Conservation (phyloP, 1,140 invertebrate species). For the Plodia interpunctella region DNA sequence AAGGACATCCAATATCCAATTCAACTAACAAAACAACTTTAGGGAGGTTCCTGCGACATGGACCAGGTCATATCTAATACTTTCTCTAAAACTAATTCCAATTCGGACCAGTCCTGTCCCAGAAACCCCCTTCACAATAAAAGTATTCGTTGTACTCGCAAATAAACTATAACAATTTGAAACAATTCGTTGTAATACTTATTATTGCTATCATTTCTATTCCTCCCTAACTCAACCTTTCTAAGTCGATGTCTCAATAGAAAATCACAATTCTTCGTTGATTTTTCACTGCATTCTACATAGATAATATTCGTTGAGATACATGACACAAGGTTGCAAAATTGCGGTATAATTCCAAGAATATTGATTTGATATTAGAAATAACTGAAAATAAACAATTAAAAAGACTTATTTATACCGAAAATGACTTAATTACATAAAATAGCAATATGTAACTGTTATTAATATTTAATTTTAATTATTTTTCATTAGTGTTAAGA, state of each 20-base stretch:
- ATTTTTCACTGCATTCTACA: background rate
- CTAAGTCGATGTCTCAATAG: conserved; percentile 1
- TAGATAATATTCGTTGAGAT: no score
- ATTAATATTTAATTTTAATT: no score
- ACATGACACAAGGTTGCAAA: no score
- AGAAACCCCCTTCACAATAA: conserved; percentile 8
- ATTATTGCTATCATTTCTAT: conserved; percentile 51
- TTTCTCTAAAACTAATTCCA: conserved; percentile 20
- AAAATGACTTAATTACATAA: no score
- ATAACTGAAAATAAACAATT: no score
- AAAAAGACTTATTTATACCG: no score
- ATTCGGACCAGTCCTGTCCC: background rate
- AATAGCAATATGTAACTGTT: no score
- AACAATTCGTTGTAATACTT: conserved; percentile 53
- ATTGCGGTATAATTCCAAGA: no score
- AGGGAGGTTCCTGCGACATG: conserved; percentile 10
- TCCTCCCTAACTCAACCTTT: conserved; percentile 27
- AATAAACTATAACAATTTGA: conserved; percentile 34
- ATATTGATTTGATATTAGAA: no score
- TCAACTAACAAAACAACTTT: conserved; percentile 9
- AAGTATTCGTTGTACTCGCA: conserved; percentile 30
- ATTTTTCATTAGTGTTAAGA: background rate
- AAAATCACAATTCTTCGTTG: conserved; percentile 5
- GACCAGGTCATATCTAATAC: conserved; percentile 9
- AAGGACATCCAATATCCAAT: conserved; percentile 11